Evolutionary conservation across 37 sponge, comb jelly and placozoan genomes (phyloP).

Genomic region (Agelas oroides): DNA sequence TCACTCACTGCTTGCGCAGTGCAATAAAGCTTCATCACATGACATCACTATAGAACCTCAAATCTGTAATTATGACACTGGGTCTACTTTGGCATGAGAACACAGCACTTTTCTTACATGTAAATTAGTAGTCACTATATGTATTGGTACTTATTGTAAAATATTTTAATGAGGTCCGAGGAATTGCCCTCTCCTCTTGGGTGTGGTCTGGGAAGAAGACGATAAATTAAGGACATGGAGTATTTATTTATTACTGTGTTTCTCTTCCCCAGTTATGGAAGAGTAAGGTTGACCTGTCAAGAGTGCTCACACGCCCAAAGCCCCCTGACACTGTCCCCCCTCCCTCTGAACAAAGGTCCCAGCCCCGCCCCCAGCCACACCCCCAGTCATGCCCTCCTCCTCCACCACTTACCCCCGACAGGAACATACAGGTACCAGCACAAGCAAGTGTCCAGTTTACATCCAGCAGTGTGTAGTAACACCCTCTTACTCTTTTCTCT

Average conservation of each 20-base stretch:
- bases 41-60: not conserved
- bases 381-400: slow-evolving; percentile 10
- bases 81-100: no score
- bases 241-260: no score
- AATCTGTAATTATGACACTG: not conserved
- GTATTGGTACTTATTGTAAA: no score
- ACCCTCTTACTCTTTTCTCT: no score
- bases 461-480: no score
- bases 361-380: not conserved
- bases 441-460: no score
- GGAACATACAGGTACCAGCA: not conserved
- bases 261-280: slow-evolving; percentile 42
- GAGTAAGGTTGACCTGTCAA: slow-evolving; percentile 42
- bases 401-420: not conserved
- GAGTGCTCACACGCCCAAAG: slow-evolving; percentile 50
- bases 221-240: no score
- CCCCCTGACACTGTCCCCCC: not conserved
- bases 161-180: no score
- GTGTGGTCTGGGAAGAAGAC: no score
- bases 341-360: slow-evolving; percentile 9
- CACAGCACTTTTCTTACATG: no score
- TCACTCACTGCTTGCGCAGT: slow-evolving; percentile 11
- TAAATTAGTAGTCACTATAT: no score
- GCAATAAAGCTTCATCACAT: not conserved
- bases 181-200: no score